Evolutionary conservation across 2,113 vertebrate species (phyloP).

Genomic region (Mormoops blainvillei): DNA sequence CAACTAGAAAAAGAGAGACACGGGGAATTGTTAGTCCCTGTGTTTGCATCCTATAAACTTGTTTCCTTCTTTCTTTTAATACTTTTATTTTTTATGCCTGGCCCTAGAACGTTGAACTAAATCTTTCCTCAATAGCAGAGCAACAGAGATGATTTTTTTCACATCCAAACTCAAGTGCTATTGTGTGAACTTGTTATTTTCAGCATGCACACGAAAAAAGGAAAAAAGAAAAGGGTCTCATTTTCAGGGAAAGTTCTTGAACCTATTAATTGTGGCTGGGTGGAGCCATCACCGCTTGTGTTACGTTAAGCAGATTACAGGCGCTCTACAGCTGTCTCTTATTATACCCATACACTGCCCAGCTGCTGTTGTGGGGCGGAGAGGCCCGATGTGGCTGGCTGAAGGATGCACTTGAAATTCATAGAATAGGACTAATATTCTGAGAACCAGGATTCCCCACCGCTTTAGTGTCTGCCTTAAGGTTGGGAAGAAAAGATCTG

Average conservation of each 20-base stretch:
- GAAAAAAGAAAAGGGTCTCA: neutral
- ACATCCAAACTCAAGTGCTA: neutral
- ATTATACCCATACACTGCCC: fast-evolving
- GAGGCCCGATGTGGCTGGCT: neutral
- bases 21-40: neutral
- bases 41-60: neutral
- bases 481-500: neutral
- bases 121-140: neutral
- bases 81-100: neutral
- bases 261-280: neutral
- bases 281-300: fast-evolving
- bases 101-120: neutral
- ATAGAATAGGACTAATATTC: neutral
- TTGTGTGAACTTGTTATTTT: neutral
- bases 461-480: neutral
- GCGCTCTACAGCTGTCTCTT: neutral
- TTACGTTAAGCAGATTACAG: neutral
- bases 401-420: neutral
- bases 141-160: neutral
- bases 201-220: neutral
- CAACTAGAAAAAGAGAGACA: neutral
- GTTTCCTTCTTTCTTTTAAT: neutral
- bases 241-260: neutral
- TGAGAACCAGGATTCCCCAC: neutral
- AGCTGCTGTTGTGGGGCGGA: neutral